Evolutionary conservation across 2,888 invertebrate genomes (phyloP), one percentile per base, ranked within the genome.

Genomic region (Leptinotarsa tumamoca): DNA sequence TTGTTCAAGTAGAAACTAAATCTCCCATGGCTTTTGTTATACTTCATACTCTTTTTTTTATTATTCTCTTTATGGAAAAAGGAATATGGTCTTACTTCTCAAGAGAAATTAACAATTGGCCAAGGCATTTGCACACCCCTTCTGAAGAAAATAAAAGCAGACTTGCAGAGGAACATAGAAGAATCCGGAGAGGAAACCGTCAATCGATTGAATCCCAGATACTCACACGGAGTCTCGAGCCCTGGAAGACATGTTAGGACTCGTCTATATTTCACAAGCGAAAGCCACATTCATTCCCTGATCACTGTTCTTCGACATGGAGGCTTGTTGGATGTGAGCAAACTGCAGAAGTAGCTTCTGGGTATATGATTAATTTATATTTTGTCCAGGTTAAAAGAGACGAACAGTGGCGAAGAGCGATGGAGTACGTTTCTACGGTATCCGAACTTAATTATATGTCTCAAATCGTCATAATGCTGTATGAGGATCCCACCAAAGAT

Each of bases 361-460:
- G 67, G 27, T 72, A 4, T 49, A 27, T 18, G 61, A 54, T 13
- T 66, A 52, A 17, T 67, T 17, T 75, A 33, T 86, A 10, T 43
- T 67, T 69, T 27, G 74, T 76, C 52, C 56, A 84, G 84, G 76
- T 84, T 3, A 79, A 76, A 50, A 95, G 94, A 83, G 99, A 99
- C 87, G 97, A 98, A 87, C 99, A 99, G 87, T 99, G 99, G 99
- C 93, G 95, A 17, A 92, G 98, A 77, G 99, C 99, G 0, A 98
- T 99, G 98, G 97, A 99, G 86, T 99, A 99, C 87, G 95, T 99
- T 33, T 96, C 96, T 23, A 96, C 97, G 92, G 98, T 99, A 7
- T 97, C 98, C 0, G 99, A 99, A 89, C 92, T 99, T 50, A 99
- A 99, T 90, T 99, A 99, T 89, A 97, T 99, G 96, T 98, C 98